Evolutionary conservation across 92 coral and sea anemone genomes (phyloP), one percentile per base, ranked within the genome.

Genomic region (Umimayanthus kanabou): DNA sequence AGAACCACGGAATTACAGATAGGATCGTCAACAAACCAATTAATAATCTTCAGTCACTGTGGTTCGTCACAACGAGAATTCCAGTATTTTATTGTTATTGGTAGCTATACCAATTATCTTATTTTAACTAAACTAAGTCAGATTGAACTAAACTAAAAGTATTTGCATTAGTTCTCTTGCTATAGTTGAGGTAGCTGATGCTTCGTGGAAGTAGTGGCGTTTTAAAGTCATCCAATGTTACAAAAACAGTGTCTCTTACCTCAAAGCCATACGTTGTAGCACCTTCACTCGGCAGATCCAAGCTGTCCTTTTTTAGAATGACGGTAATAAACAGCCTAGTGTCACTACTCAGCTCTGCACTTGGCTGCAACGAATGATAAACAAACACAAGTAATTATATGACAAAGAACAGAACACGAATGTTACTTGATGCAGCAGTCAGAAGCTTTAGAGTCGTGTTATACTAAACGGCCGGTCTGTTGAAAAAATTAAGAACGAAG

Each of bases 261-360:
- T 96, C 98, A 61, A 96, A n/a, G 70, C 98, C 98, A 89, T 67
- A 92, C 39, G 92, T 89, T 18, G 85, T 87, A 39, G 81, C 82
- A 33, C 79, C 90, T 22, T 57, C 81, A 66, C 80, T 82, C 11
- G 84, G 89, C 45, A 74, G 76, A 2, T 69, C 78, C 39, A 96
- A 85, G 78, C 80, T 93, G 90, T 92, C 98, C 70, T 89, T 77
- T 82, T 96, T 96, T 58, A 91, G 49, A 73, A 96, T 92, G 80
- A 94, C 25, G 18, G 98, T 93, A 73, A 94, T 76, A 80, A 88
- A 94, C 43, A 96, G 91, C 74, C 93, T 95, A 50, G 88, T 78
- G 79, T 93, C 97, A 71, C 88, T 87, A 49, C 75, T 91, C 50
- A 90, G 91, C 74, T 94, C 91, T 69, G 89, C 33, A 77, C 90